Conservation (phyloP, 2,113 vertebrate genomes). For the Thalassarche chlororhynchos region DNA sequence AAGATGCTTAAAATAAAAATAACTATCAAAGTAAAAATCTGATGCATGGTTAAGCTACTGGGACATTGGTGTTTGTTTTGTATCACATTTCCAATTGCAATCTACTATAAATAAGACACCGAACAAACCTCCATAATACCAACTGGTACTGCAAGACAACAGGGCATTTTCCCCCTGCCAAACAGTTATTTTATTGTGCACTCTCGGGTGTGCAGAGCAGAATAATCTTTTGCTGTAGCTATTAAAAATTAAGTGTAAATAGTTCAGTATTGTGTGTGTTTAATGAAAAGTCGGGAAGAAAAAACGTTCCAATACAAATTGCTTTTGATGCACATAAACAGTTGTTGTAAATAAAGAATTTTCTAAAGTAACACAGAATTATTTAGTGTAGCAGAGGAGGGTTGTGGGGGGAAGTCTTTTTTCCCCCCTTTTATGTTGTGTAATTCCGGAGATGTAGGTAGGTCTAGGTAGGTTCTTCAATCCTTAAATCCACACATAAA, state of each 20-base stretch:
- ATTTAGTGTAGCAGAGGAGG: not conserved
- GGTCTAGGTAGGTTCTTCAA: not conserved
- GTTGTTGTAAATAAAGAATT: not conserved
- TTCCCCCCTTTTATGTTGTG: not conserved
- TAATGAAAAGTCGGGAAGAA: conserved; percentile 12
- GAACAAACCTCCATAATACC: conserved; percentile 80
- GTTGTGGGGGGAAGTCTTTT: not conserved
- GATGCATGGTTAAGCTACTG: conserved; percentile 21
- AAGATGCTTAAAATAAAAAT: conserved; percentile 53
- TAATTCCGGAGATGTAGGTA: not conserved
- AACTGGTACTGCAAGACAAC: conserved; percentile 83
- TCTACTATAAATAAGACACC: conserved; percentile 69
- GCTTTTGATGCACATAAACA: not conserved
- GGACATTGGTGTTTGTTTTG: conserved; percentile 58
- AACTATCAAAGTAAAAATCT: conserved; percentile 36
- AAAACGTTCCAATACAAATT: not conserved
- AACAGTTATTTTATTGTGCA: conserved; percentile 79
- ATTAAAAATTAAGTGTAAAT: conserved; percentile 56
- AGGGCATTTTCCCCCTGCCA: conserved; percentile 60
- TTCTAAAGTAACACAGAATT: not conserved
- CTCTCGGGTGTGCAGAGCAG: conserved; percentile 28
- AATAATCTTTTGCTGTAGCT: conserved; percentile 51
- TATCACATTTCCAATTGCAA: conserved; percentile 45
- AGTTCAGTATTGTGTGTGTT: not conserved
- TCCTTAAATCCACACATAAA: not conserved